Percentiles rank a stretch among this genome's conserved stretches.
These are phyloP conservation scores for Xanthia togata DNA, from an alignment of 2,888 invertebrate species.

Conservation along the genomic window DNA sequence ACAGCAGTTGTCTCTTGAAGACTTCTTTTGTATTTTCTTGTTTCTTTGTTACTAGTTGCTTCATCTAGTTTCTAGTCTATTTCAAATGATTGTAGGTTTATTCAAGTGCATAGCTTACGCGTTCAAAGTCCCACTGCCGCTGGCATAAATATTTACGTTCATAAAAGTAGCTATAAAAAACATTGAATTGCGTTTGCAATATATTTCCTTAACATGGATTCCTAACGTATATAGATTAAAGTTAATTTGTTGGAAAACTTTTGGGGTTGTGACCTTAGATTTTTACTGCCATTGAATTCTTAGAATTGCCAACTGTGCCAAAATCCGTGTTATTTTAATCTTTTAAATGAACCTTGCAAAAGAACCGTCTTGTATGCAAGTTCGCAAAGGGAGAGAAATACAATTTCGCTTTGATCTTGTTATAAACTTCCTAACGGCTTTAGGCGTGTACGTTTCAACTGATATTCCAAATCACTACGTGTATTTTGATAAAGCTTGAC, in stretches of 20 bases:
- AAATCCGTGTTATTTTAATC: conserved; percentile 1
- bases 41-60: conserved; percentile 41
- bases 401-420: conserved; percentile 4
- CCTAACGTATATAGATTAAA: not conserved
- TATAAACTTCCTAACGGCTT: not conserved
- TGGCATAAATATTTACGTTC: not conserved
- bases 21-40: conserved; percentile 23
- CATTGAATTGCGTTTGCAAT: conserved; percentile 15
- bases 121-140: not conserved
- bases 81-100: conserved; percentile 14
- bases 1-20: conserved; percentile 26
- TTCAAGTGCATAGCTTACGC: conserved; percentile 2
- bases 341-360: not conserved
- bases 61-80: conserved; percentile 12
- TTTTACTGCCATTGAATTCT: not conserved
- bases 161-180: not conserved
- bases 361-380: not conserved
- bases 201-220: conserved; percentile 23
- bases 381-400: not conserved
- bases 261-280: not conserved
- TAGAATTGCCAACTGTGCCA: not conserved
- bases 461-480: not conserved
- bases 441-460: not conserved
- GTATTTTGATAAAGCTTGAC: not conserved
- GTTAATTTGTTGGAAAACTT: conserved; percentile 12